These are phyloP conservation scores for Drosophila sechellia DNA, from an alignment of 1,140 invertebrate species.

Conservation along the genomic window DNA sequence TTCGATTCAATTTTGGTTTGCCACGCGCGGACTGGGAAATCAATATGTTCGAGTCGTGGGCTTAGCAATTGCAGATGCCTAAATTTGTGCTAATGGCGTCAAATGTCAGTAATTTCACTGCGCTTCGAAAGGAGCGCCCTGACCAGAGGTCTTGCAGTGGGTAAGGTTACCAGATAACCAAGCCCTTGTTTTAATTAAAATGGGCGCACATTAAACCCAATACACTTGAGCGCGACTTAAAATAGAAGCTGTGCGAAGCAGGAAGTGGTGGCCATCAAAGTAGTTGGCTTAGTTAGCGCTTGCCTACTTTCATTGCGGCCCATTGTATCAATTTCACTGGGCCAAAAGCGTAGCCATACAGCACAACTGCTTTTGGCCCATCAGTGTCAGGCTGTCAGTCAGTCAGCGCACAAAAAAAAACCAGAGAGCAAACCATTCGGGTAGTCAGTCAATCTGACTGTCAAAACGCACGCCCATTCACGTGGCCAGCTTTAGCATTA, in stretches of 20 bases:
- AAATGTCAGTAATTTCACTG: slow-evolving; percentile 82
- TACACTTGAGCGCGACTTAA: slow-evolving; percentile 58
- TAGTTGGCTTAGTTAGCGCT: slow-evolving; percentile 38
- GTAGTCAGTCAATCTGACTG: slow-evolving; percentile 55
- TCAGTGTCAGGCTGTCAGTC: slow-evolving; percentile 67
- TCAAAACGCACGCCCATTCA: slow-evolving; percentile 78
- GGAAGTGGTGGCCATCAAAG: slow-evolving; percentile 57
- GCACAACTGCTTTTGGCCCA: slow-evolving; percentile 26
- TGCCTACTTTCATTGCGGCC: slow-evolving; percentile 60
- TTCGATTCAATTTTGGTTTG: slow-evolving; percentile 40
- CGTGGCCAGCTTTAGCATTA: slow-evolving; percentile 61
- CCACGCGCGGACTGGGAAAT: slow-evolving; percentile 67
- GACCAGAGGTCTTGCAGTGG: slow-evolving; percentile 8
- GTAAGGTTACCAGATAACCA: slow-evolving; percentile 53
- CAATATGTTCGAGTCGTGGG: slow-evolving; percentile 51
- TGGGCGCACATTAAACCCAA: slow-evolving; percentile 71
- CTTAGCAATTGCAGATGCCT: slow-evolving; percentile 57
- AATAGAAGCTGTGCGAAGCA: slow-evolving; percentile 50
- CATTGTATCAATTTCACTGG: slow-evolving; percentile 73
- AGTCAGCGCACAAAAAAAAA: slow-evolving; percentile 6
- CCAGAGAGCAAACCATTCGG: slow-evolving; percentile 7
- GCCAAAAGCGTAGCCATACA: slow-evolving; percentile 30
- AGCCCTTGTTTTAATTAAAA: slow-evolving; percentile 76
- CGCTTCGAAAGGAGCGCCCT: slow-evolving; percentile 59
- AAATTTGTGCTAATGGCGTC: slow-evolving; percentile 80